Evolutionary conservation across 2,888 invertebrate genomes (phyloP), one percentile per base, ranked within the genome.

Genomic region (Erebia ligea): DNA sequence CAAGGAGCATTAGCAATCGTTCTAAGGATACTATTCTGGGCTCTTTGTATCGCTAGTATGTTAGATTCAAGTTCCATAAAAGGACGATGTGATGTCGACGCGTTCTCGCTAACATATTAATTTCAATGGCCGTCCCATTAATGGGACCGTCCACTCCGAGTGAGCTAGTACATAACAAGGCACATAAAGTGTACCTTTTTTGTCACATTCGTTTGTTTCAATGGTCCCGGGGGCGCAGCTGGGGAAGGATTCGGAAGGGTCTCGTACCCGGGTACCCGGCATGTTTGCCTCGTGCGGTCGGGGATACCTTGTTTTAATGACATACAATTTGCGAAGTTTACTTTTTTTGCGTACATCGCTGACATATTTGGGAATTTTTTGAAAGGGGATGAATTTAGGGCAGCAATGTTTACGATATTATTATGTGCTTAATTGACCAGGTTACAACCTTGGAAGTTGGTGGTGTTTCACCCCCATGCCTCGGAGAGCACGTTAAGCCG

Each of bases 181-280:
- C 21, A 62, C 48, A 21, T 62, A 62, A 62, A 62, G 8, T 48
- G 62, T 62, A 62, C 62, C 48, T 62, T 62, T 61, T 62, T 62
- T 62, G 62, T 62, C 62, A 62, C 62, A 62, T 62, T 62, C 62
- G 48, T 62, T 62, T 62, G 40, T 61, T 21, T 21, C 21, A 45
- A 62, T 21, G 62, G 62, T 21, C 62, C 62, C 48, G 62, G 59
- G 48, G 21, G 21, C 62, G 21, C 62, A 62, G 19, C 25, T 57
- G 25, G 56, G 56, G 13, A 54, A 19, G 54, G 54, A 54, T 17
- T n/a, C 34, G 40, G 11, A 45, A 42, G 62, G 62, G 62, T 62
- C 17, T 45, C 45, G 9, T 8, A 2, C 59, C 8, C 62, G 62
- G 62, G 9, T 8, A 2, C 59, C 8, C 62, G 62, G 62, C 17